phyloP scores from a whole-genome alignment of 2,113 vertebrate species.

The Gorsachius goisagi region DNA sequence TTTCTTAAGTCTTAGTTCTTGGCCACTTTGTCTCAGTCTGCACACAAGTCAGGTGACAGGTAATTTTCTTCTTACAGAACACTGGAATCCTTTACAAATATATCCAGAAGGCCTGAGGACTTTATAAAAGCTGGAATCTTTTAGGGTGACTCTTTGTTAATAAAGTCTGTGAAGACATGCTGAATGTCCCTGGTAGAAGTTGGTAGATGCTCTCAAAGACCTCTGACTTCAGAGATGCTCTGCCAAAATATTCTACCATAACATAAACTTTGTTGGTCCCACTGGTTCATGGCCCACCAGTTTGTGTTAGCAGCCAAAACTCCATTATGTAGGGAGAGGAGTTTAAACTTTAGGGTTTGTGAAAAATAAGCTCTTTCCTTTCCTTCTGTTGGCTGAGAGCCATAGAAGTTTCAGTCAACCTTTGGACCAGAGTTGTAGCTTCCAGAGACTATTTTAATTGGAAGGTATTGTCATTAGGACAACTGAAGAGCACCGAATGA shows the following conservation, averaged over 20 bases:
- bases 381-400: not conserved
- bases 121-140: not conserved
- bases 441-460: not conserved
- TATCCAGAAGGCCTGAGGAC: not conserved
- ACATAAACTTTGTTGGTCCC: not conserved
- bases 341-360: not conserved
- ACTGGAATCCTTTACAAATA: not conserved
- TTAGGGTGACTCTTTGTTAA: not conserved
- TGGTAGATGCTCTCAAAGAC: not conserved
- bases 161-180: not conserved
- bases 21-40: not conserved
- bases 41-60: not conserved
- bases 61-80: not conserved
- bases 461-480: not conserved
- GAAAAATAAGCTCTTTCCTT: not conserved
- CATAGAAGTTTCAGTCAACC: not conserved
- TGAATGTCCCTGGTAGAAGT: not conserved
- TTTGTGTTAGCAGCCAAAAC: not conserved
- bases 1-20: not conserved
- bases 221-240: not conserved
- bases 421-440: not conserved
- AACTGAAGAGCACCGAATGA: not conserved
- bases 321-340: not conserved
- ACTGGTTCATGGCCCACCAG: not conserved
- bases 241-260: not conserved